Base-by-base conservation (phyloP, 2,113 vertebrate species). In the Forbesichthys papilliferus region DNA sequence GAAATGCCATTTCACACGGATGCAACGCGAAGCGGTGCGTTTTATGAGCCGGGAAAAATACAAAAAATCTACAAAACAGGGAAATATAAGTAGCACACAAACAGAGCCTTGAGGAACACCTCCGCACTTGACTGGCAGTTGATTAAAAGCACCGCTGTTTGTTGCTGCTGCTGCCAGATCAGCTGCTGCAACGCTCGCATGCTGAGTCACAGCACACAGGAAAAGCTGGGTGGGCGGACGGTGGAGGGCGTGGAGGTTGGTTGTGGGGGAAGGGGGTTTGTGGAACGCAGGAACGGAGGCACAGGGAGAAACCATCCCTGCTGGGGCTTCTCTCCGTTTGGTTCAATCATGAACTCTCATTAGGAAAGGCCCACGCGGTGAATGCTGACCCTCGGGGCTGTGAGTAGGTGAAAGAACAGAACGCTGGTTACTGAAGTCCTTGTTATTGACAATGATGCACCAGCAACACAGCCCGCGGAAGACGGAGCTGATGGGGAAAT, bases 271-370 rank as follows among this genome's bases (percentile, higher is more conserved):
- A 27, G 60, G 46, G 42, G 46, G 42, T 20, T 57, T 18, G 13
- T 14, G 13, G 49, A 14, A 52, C 14, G 51, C 46, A 57, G 61
- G 11, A 47, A 68, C 33, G 60, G 20, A 66, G 66, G 16, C 33
- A 64, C 42, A 56, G 60, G 52, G 49, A 77, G 16, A 20, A 20
- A 57, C 11, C 73, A 14, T 11, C 11, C 11, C 11, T 52, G 49
- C 49, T 11, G 58, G 59, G 46, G 9, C 57, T 16, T 3, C 48
- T 3, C 48, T 6, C 80, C 81, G 80, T 81, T 84, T 73, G 65
- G 66, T 78, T 68, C 84, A 86, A 80, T 76, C 76, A 82, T 78
- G 82, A 85, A 88, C 85, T 83, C 87, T 89, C 86, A 90, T 91
- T 88, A 91, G 71, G 74, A 77, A 82, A 91, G 90, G 77, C 87